These are phyloP conservation scores for Propithecus coquereli DNA, from an alignment of 2,113 vertebrate species.

Conservation along the genomic window DNA sequence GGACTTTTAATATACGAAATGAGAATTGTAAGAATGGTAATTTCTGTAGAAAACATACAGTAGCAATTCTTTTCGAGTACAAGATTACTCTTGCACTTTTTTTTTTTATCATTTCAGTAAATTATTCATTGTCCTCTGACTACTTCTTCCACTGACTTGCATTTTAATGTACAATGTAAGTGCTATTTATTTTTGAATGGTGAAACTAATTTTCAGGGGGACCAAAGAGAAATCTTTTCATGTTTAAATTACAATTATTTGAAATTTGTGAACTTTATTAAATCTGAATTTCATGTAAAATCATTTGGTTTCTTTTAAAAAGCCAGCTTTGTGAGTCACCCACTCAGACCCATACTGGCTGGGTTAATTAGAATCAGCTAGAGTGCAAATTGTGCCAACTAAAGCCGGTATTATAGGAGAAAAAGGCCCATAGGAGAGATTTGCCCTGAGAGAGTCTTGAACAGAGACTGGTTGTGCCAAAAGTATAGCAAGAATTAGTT, in stretches of 20 bases:
- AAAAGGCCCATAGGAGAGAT: neutral
- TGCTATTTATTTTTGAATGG: neutral
- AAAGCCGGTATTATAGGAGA: neutral
- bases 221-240: neutral
- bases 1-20: neutral
- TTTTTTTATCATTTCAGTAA: neutral
- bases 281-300: neutral
- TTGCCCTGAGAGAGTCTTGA: neutral
- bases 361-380: constrained; percentile 13
- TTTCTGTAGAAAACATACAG: neutral
- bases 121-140: neutral
- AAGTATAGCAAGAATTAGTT: neutral
- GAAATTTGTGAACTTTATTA: constrained; percentile 7
- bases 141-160: neutral
- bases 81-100: neutral
- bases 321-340: neutral
- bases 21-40: neutral
- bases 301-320: neutral
- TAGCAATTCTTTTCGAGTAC: neutral
- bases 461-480: neutral
- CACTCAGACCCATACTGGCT: neutral
- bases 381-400: neutral
- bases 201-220: neutral
- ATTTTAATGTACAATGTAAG: neutral
- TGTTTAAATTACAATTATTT: constrained; percentile 23